These are phyloP conservation scores for Pseudanteris insignis DNA, from an alignment of 2,888 invertebrate genomes.

Conservation along the genomic window DNA sequence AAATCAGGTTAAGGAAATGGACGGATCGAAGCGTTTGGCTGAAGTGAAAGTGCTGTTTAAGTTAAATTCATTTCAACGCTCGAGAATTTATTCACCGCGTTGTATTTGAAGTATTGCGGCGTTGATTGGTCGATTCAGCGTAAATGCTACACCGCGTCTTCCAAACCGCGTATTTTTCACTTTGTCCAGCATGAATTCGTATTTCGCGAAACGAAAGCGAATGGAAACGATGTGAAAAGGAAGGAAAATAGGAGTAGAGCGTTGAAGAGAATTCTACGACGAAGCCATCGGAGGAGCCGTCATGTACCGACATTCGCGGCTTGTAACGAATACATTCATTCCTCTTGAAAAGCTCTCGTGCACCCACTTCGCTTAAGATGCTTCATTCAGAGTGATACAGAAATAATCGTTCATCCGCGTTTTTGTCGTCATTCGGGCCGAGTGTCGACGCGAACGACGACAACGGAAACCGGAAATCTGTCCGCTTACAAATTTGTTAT, in stretches of 20 bases:
- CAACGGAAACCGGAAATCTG: too few relatives aligned
- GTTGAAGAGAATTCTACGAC: constrained; percentile 44
- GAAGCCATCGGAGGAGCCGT: constrained; percentile 34
- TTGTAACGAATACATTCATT: constrained; percentile 51
- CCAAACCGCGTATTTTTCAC: constrained; percentile 19
- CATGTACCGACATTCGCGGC: constrained; percentile 45
- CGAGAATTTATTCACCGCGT: constrained; percentile 28
- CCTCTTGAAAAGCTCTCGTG: constrained; percentile 27
- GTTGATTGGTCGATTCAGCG: constrained; percentile 45
- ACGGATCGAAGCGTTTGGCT: too few relatives aligned
- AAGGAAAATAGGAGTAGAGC: constrained; percentile 25
- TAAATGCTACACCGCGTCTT: constrained; percentile 40
- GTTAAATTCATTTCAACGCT: constrained; percentile 20
- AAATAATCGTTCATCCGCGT: constrained; percentile 35
- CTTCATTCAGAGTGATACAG: constrained; percentile 32
- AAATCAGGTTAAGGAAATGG: too few relatives aligned
- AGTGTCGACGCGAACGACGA: too few relatives aligned
- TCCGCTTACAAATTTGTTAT: too few relatives aligned
- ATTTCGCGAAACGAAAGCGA: constrained; percentile 39
- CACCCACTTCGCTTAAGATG: constrained; percentile 38
- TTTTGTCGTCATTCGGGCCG: constrained; percentile 7
- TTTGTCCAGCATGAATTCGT: constrained; percentile 35
- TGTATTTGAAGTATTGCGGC: constrained; percentile 19
- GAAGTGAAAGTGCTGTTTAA: constrained; percentile 10
- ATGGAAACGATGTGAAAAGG: constrained; percentile 28